These are phyloP conservation scores for Gasteruption jaculator DNA, from an alignment of 2,888 invertebrate genomes.

Conservation along the genomic window DNA sequence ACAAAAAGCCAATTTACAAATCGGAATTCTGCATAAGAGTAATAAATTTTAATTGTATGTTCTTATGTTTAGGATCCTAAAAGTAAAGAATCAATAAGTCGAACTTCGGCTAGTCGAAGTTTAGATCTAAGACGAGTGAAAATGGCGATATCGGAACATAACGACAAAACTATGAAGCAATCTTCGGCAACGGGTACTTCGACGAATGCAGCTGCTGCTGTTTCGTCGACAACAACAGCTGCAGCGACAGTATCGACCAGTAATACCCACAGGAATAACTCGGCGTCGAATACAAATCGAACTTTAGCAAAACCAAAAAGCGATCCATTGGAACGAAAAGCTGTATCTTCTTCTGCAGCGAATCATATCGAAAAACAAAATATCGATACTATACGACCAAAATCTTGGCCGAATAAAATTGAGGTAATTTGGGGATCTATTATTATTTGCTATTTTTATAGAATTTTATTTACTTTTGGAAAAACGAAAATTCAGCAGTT, in stretches of 20 bases:
- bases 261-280: constrained; percentile 20
- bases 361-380: constrained; percentile 38
- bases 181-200: constrained; percentile 21
- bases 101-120: constrained; percentile 38
- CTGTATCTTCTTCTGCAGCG: too few relatives aligned
- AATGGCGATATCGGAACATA: constrained; percentile 49
- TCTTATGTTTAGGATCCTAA: too few relatives aligned
- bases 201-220: constrained; percentile 27
- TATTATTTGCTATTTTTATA: constrained; percentile 6
- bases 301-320: constrained; percentile 44
- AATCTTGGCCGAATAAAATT: constrained; percentile 49
- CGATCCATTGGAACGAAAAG: constrained; percentile 46
- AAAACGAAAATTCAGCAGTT: too few relatives aligned
- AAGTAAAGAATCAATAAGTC: constrained; percentile 35
- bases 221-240: constrained; percentile 20
- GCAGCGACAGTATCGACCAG: constrained; percentile 19
- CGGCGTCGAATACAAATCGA: constrained; percentile 31
- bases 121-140: constrained; percentile 50
- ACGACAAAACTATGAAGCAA: constrained; percentile 40
- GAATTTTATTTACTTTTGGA: too few relatives aligned
- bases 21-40: too few relatives aligned
- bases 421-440: constrained; percentile 33
- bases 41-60: too few relatives aligned
- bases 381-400: constrained; percentile 36
- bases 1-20: too few relatives aligned